Evolutionary conservation across 2,113 vertebrate species (phyloP), one percentile per base, ranked within the genome.

Genomic region (Strix uralensis): DNA sequence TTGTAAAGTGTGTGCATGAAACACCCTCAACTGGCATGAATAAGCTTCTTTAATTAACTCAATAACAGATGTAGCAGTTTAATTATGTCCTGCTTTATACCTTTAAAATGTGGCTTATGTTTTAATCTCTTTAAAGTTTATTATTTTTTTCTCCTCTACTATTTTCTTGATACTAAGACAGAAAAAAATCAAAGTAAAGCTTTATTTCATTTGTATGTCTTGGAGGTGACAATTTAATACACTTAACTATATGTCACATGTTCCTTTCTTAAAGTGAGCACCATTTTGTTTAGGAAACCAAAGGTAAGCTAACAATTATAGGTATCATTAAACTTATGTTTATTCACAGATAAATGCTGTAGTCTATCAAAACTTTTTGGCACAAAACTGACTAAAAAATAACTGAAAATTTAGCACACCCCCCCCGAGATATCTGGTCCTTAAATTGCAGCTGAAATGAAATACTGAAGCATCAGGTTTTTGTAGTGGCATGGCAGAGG

Each of bases 321-420:
- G 62, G n/a, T 66, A 54, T 88, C 23, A 75, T 70, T 90, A 55
- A 92, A 81, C 46, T 77, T 69, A 78, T 46, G 51, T 73, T 91
- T 91, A 89, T 81, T 92, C 71, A 94, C 57, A 49, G 27, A 13
- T 57, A 91, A 78, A 29, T 54, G 30, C 69, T 44, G 42, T 51
- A 88, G 62, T 23, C 54, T 97, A 97, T 95, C 81, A 97, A 93
- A 98, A 97, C 30, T 23, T 88, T 98, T 97, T 98, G 98, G 94
- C 97, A 98, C 95, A 97, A 96, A 97, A 94, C 91, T 90, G 93
- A 98, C 97, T 78, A 38, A 81, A 88, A 96, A 98, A 97, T 97
- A 97, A 93, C 96, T 96, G 58, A 95, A 95, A 92, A 85, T 86
- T 97, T 94, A 97, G 90, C 94, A 88, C 94, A 94, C 66, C 65